Conservation (phyloP, 2,797 vertebrate genomes). For the Eleutherodactylus coqui region DNA sequence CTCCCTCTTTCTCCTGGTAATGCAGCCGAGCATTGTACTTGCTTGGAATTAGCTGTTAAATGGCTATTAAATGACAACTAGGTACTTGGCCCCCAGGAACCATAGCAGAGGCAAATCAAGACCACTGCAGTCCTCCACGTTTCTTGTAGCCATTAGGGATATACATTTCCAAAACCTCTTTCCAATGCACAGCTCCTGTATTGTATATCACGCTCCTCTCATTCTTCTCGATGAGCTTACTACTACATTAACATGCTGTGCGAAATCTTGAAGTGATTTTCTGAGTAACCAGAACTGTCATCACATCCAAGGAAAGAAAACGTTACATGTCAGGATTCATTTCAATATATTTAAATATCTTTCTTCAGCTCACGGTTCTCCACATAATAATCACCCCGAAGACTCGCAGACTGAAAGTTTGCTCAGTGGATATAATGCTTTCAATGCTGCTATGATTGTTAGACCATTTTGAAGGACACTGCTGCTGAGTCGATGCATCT, state of each 20-base stretch:
- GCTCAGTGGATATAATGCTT: neutral
- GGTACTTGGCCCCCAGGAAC: neutral
- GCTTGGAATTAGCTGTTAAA: too few species aligned
- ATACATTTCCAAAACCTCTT: neutral
- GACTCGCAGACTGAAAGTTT: neutral
- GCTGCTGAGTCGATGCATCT: neutral
- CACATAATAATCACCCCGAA: neutral
- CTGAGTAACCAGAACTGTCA: neutral
- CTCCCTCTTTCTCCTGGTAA: too few species aligned
- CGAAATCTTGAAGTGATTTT: neutral
- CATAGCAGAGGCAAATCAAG: neutral
- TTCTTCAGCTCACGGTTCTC: neutral
- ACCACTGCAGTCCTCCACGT: neutral
- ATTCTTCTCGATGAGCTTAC: neutral
- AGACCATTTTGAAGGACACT: slow-evolving; percentile 1
- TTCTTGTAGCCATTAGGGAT: too few species aligned
- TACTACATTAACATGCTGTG: slow-evolving; percentile 8
- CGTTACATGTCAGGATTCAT: slow-evolving; percentile 4
- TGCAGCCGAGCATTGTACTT: too few species aligned
- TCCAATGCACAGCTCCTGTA: neutral
- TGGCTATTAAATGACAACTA: too few species aligned
- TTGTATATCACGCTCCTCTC: neutral
- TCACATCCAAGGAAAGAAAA: neutral
- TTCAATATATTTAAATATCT: slow-evolving; percentile 15
- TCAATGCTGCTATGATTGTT: neutral